Evolutionary conservation across 2,888 invertebrate species (phyloP).

Genomic region (Torymus tubicola): DNA sequence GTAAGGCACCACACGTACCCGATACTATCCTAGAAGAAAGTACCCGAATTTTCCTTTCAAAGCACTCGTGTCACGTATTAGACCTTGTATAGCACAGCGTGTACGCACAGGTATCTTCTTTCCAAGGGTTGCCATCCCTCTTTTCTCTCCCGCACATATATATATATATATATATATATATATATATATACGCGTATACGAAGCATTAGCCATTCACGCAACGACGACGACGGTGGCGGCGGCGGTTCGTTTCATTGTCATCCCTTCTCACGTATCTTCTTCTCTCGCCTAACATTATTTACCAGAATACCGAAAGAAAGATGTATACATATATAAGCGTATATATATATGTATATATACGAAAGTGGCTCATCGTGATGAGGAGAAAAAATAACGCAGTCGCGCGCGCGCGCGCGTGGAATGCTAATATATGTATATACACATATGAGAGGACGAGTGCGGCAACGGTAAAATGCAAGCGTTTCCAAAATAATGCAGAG

Average conservation of each 20-base stretch:
- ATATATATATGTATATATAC: background rate
- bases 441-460: background rate
- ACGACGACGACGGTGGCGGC: background rate
- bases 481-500: slow-evolving; percentile 48
- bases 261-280: slow-evolving; percentile 46
- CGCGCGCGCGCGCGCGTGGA: slow-evolving; percentile 11
- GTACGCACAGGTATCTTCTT: slow-evolving; percentile 19
- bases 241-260: slow-evolving; percentile 24
- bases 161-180: too few species aligned
- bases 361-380: background rate
- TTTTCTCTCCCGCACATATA: too few species aligned
- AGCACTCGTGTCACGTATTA: background rate
- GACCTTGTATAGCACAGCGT: background rate
- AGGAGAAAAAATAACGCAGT: slow-evolving; percentile 24
- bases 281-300: slow-evolving; percentile 40
- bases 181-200: background rate
- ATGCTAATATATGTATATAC: slow-evolving; percentile 26
- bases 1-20: background rate
- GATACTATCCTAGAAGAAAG: background rate
- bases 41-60: slow-evolving; percentile 24
- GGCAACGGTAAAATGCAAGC: slow-evolving; percentile 48
- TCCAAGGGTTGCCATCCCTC: slow-evolving; percentile 11
- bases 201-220: slow-evolving; percentile 23
- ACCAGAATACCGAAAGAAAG: background rate
- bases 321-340: background rate